A percentile compares a stretch with the other conserved stretches of the same genome.
These are phyloP conservation scores for Ptilonorhynchus violaceus DNA, from an alignment of 2,113 vertebrate species.

Conservation along the genomic window DNA sequence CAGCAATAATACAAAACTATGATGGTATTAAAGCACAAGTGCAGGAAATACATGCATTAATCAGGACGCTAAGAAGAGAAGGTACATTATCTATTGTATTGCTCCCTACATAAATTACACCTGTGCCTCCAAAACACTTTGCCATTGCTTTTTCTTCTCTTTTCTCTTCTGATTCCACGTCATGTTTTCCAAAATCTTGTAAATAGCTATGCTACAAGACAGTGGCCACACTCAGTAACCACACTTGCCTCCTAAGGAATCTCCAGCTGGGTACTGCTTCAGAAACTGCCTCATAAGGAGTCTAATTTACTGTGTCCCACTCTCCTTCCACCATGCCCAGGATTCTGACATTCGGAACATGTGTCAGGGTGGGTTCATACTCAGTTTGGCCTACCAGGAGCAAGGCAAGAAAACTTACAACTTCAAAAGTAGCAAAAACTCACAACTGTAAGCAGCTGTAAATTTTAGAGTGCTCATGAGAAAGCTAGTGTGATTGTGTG, in stretches of 20 bases:
- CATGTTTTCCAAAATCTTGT: background rate
- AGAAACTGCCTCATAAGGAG: background rate
- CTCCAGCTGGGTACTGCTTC: background rate
- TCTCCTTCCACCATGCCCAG: background rate
- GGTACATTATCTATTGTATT: background rate
- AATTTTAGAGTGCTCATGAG: background rate
- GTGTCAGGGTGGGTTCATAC: background rate
- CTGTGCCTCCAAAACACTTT: background rate
- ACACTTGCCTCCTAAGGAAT: background rate
- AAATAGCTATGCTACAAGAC: background rate
- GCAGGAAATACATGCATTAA: background rate
- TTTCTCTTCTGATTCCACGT: background rate
- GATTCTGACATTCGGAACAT: background rate
- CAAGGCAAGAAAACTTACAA: background rate
- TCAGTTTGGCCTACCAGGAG: accelerated
- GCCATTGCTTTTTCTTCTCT: background rate
- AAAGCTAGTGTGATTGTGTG: background rate
- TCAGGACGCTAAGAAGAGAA: background rate
- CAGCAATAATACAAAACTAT: background rate
- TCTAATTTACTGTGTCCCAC: background rate
- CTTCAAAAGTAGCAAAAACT: background rate
- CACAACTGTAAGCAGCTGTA: background rate
- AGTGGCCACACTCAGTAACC: background rate
- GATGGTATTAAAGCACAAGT: background rate
- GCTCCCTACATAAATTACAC: background rate